A percentile compares a stretch with the other conserved stretches of the same genome.
phyloP scores from a whole-genome alignment of 2,797 vertebrate species.

The Petrocephalus schoutedeni region DNA sequence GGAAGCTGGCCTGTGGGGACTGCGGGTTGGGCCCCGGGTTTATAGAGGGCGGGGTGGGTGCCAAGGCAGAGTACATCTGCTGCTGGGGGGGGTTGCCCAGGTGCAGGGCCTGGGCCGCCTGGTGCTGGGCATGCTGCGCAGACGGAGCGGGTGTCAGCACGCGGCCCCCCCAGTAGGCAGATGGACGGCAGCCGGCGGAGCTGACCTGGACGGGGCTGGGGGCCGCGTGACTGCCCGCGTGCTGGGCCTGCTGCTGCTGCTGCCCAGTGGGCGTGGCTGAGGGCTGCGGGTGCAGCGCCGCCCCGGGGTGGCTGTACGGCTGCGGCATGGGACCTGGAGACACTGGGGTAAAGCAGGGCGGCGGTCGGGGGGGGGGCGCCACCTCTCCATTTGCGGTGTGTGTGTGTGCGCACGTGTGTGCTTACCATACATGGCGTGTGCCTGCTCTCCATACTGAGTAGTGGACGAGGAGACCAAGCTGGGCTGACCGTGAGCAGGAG shows the following conservation, averaged over 20 bases:
- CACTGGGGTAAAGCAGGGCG: slow-evolving; percentile 62
- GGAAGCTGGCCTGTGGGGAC: slow-evolving; percentile 91
- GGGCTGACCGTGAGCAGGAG: slow-evolving; percentile 83
- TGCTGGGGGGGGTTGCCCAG: slow-evolving; percentile 88
- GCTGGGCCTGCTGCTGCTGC: slow-evolving; percentile 79
- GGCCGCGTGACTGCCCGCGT: slow-evolving; percentile 83
- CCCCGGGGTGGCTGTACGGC: slow-evolving; percentile 87
- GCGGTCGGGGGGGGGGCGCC: neutral
- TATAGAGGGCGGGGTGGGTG: slow-evolving; percentile 92
- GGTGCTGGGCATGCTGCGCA: slow-evolving; percentile 81
- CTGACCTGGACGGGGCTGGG: slow-evolving; percentile 87
- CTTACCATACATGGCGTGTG: slow-evolving; percentile 98
- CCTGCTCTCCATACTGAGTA: slow-evolving; percentile 94
- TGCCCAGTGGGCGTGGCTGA: slow-evolving; percentile 95
- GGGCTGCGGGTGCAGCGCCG: slow-evolving; percentile 90
- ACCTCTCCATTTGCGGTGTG: neutral
- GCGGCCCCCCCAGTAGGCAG: neutral
- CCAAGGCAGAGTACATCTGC: slow-evolving; percentile 90
- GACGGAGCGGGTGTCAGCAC: neutral
- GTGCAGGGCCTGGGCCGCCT: slow-evolving; percentile 87
- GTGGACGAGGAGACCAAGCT: slow-evolving; percentile 86
- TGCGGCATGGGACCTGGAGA: slow-evolving; percentile 89
- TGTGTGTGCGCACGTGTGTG: neutral
- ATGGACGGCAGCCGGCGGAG: neutral
- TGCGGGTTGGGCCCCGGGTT: slow-evolving; percentile 93